These are phyloP conservation scores for Petaurus breviceps DNA, from an alignment of 2,113 vertebrate genomes.

Conservation along the genomic window DNA sequence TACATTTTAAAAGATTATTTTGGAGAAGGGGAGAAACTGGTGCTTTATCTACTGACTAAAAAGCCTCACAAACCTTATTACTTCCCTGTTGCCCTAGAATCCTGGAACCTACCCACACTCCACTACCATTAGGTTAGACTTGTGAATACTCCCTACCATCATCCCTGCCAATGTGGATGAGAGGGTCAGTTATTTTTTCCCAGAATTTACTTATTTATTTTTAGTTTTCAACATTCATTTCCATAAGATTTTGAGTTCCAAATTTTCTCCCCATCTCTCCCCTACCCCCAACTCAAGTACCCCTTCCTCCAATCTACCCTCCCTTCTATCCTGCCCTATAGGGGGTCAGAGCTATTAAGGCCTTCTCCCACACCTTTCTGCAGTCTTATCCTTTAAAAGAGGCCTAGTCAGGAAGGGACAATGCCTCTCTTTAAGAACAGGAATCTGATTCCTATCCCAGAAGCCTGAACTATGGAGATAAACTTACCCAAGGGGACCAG, in stretches of 20 bases:
- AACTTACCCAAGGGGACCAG: background rate
- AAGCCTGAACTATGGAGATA: background rate
- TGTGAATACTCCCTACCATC: background rate
- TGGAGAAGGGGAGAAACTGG: background rate
- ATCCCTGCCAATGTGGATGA: background rate
- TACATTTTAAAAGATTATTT: background rate
- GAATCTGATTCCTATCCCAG: background rate
- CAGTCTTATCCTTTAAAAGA: background rate
- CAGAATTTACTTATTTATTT: too few species aligned
- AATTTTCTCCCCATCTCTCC: too few species aligned
- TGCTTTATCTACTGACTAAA: background rate
- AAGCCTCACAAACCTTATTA: background rate
- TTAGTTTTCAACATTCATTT: too few species aligned
- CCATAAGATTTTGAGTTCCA: too few species aligned
- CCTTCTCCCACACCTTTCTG: background rate
- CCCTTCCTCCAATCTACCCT: too few species aligned
- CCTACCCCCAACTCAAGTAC: too few species aligned
- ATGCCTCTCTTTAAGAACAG: background rate
- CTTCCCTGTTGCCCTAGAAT: background rate
- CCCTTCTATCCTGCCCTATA: too few species aligned
- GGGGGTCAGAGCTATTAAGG: background rate
- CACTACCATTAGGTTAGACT: background rate
- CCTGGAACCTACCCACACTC: background rate
- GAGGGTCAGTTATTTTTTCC: background rate
- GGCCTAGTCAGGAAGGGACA: background rate